Base-by-base conservation (phyloP, 2,113 vertebrate species). In the Corynorhinus townsendii region DNA sequence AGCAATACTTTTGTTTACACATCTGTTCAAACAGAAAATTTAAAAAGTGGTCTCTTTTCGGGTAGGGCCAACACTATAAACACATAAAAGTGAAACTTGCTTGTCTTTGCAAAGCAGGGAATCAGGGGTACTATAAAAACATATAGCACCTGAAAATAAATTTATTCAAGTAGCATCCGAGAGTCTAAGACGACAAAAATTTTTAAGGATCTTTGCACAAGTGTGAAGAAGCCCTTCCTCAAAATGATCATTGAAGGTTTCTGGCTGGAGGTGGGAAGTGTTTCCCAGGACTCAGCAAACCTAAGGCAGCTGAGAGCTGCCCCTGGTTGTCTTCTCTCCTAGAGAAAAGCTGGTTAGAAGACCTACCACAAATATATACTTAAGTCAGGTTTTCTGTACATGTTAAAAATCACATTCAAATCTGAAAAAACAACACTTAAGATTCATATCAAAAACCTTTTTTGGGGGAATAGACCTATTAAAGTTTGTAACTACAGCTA, bases 11-110 rank as follows among this genome's bases (percentile, higher is more conserved):
- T 85, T 86, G 83, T 96, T 97, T 97, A 96, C 59, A 97, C 86
- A 97, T 97, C 88, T 98, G 96, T 97, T 98, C 92, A 98, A 98
- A 98, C 76, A 96, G 91, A 96, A 95, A 90, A 96, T 81, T 92
- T 93, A 93, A 90, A 95, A 96, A 96, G 94, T 89, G 90, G 89
- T 89, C 20, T 93, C 83, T 90, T 38, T 96, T 93, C 96, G 93
- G 95, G 96, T 96, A 97, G 97, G 86, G 95, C 93, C 96, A 98
- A 92, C 43, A 47, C 49, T 91, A 79, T 95, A 97, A 98, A 97
- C 73, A 94, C 5, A 86, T 10, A 84, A 49, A 97, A 97, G 91
- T 47, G 30, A 97, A 96, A 97, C 89, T 82, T 93, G 77, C 77
- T 94, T 96, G 95, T 96, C 92, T 98, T 97, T 97, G 95, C 83